Evolutionary conservation across 2,113 vertebrate genomes (phyloP).

Genomic region (Sylvietta virens): DNA sequence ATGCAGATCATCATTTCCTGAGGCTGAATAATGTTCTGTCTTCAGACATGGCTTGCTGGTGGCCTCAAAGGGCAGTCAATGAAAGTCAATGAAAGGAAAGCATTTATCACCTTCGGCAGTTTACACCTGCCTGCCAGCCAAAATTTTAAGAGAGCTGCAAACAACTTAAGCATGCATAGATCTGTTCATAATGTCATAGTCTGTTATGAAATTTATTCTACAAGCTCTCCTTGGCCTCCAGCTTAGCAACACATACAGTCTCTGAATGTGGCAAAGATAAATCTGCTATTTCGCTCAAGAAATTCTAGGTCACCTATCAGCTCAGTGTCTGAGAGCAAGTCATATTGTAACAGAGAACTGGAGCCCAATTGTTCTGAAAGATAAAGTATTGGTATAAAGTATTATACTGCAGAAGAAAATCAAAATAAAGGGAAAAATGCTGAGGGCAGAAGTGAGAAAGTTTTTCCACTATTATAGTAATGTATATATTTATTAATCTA

Average conservation of each 20-base stretch:
- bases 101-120: slow-evolving; percentile 29
- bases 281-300: not conserved
- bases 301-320: not conserved
- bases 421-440: not conserved
- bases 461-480: not conserved
- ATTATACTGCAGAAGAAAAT: not conserved
- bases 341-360: not conserved
- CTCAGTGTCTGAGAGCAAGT: not conserved
- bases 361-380: not conserved
- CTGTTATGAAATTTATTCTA: not conserved
- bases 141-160: slow-evolving; percentile 7
- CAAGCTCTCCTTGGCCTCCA: not conserved
- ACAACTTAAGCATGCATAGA: not conserved
- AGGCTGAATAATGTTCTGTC: not conserved
- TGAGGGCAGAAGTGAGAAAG: not conserved
- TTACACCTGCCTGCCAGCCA: not conserved
- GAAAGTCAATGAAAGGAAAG: not conserved
- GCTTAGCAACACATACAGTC: not conserved
- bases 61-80: slow-evolving; percentile 27
- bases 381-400: not conserved
- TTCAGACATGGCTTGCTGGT: not conserved
- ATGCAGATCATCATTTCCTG: not conserved
- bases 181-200: not conserved
- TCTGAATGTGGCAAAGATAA: not conserved
- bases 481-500: not conserved